These are phyloP conservation scores for Acleris cristana DNA, from an alignment of 2,888 invertebrate genomes.

Conservation along the genomic window DNA sequence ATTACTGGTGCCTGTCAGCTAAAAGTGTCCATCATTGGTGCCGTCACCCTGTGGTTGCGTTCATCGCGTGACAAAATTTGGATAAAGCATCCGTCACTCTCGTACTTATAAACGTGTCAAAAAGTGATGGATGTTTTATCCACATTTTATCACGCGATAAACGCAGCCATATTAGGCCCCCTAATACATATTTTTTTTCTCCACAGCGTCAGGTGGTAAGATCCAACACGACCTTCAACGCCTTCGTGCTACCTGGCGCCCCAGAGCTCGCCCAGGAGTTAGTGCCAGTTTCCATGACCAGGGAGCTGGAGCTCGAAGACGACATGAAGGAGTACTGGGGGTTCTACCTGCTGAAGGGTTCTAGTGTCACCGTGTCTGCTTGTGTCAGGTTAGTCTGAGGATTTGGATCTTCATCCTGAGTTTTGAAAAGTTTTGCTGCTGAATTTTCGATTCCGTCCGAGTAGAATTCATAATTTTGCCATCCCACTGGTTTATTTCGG, in stretches of 20 bases:
- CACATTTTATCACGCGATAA: no score
- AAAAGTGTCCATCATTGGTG: no score
- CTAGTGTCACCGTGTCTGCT: constrained; percentile 88
- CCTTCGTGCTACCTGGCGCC: constrained; percentile 86
- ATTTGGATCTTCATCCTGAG: neutral
- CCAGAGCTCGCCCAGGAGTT: constrained; percentile 84
- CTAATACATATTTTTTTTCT: neutral
- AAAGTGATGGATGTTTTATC: no score
- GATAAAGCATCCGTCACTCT: no score
- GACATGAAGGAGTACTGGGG: constrained; percentile 94
- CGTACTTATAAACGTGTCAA: no score
- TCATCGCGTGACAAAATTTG: no score
- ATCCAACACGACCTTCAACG: constrained; percentile 90
- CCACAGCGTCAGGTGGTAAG: constrained; percentile 86
- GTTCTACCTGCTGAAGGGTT: constrained; percentile 89
- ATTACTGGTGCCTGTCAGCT: no score
- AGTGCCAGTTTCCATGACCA: constrained; percentile 87
- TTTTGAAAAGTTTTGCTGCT: no score
- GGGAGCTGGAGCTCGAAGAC: constrained; percentile 87
- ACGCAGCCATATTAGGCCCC: no score
- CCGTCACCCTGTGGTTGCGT: no score
- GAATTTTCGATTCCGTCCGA: neutral
- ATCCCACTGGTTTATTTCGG: no score
- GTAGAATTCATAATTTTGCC: neutral
- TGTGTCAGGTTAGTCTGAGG: constrained; percentile 86